Evolutionary conservation across 1,140 invertebrate genomes (phyloP).

Genomic region (Polypedilum pembai): DNA sequence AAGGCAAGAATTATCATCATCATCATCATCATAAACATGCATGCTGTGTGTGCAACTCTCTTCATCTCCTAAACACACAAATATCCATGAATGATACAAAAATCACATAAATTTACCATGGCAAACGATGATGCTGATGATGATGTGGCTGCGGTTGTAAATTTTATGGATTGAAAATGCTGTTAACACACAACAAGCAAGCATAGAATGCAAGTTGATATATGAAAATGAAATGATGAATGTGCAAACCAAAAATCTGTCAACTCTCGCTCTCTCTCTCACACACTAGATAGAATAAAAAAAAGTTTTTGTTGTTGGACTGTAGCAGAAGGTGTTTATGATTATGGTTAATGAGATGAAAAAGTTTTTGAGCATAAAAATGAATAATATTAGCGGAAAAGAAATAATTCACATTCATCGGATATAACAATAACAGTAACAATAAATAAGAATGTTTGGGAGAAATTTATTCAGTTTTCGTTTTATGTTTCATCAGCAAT

Average conservation of each 20-base stretch:
- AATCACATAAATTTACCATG: slow-evolving; percentile 20
- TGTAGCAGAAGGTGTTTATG: not conserved
- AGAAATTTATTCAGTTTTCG: slow-evolving; percentile 25
- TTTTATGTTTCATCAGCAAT: not conserved
- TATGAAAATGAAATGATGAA: not conserved
- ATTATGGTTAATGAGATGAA: too few species aligned
- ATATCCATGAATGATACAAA: slow-evolving; percentile 23
- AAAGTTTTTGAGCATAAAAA: too few species aligned
- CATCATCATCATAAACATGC: not conserved
- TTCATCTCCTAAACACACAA: not conserved
- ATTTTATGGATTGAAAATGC: not conserved
- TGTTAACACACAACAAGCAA: not conserved
- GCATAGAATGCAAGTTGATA: not conserved
- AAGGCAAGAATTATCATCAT: slow-evolving; percentile 5
- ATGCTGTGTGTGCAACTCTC: not conserved
- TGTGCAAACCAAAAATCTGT: not conserved
- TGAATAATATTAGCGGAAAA: not conserved
- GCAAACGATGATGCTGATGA: slow-evolving; percentile 20
- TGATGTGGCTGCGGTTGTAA: not conserved
- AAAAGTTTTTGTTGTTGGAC: not conserved
- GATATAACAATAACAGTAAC: slow-evolving; percentile 24
- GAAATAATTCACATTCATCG: slow-evolving; percentile 9
- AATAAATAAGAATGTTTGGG: slow-evolving; percentile 20
- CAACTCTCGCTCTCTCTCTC: not conserved
- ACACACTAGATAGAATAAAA: too few species aligned